These are phyloP conservation scores for Procavia capensis DNA, from an alignment of 2,113 vertebrate species.

Conservation along the genomic window DNA sequence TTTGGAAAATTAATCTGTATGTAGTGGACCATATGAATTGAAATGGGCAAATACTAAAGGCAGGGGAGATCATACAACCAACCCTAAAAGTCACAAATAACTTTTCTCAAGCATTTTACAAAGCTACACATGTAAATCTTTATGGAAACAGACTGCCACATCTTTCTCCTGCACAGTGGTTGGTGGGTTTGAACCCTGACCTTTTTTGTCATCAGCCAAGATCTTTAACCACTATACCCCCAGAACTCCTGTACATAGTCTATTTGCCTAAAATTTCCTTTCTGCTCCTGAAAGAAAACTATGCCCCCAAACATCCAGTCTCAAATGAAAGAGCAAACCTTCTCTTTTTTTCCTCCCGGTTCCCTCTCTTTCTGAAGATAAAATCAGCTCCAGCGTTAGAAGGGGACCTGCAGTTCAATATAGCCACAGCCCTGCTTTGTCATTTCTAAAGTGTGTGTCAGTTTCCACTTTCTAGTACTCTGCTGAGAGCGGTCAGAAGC, in stretches of 20 bases:
- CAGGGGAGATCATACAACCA: neutral
- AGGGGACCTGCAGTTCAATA: neutral
- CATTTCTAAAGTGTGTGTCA: neutral
- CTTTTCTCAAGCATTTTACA: neutral
- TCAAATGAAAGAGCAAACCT: constrained; percentile 10
- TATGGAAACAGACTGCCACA: too few relatives aligned
- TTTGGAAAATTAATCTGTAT: neutral
- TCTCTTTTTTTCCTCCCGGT: neutral
- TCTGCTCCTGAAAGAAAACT: neutral
- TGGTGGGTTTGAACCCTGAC: too few relatives aligned
- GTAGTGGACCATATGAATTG: neutral
- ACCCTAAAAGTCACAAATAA: neutral
- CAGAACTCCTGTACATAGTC: neutral
- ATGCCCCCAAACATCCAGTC: neutral
- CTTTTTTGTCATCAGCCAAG: too few relatives aligned
- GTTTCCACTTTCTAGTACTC: constrained; percentile 56
- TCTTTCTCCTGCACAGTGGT: too few relatives aligned
- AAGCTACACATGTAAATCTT: neutral
- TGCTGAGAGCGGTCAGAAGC: neutral
- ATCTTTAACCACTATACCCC: too few relatives aligned
- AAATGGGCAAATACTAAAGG: neutral
- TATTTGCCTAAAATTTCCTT: neutral
- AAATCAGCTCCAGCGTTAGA: neutral
- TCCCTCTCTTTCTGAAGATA: neutral
- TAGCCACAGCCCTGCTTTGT: neutral